These are phyloP conservation scores for Lycaena phlaeas DNA, from an alignment of 2,888 invertebrate genomes.

Conservation along the genomic window DNA sequence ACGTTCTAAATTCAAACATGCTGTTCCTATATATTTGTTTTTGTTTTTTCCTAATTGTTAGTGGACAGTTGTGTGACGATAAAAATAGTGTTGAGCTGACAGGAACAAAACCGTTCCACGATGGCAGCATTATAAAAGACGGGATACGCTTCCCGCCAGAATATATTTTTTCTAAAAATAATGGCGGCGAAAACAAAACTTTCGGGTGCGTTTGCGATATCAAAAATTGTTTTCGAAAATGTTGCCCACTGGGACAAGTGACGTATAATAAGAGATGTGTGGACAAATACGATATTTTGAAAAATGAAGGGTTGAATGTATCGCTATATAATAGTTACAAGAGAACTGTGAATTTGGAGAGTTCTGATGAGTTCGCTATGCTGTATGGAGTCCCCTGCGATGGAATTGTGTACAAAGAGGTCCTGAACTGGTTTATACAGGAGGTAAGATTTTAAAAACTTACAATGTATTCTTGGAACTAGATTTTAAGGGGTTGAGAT, in stretches of 20 bases:
- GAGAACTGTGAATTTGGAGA: conserved; percentile 25
- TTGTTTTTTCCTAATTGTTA: conserved; percentile 20
- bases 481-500: too few species aligned
- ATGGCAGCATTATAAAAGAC: conserved; percentile 29
- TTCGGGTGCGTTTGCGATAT: conserved; percentile 47
- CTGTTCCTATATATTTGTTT: conserved; percentile 24
- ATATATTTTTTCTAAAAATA: conserved; percentile 32
- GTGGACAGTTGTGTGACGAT: conserved; percentile 32
- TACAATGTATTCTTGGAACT: too few species aligned
- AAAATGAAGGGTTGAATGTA: conserved; percentile 29
- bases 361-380: conserved; percentile 27
- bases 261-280: conserved; percentile 25
- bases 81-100: conserved; percentile 36
- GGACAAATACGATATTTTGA: conserved; percentile 27
- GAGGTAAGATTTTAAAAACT: conserved; percentile 36
- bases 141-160: conserved; percentile 33
- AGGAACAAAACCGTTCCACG: conserved; percentile 21
- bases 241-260: conserved; percentile 37
- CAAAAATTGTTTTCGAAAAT: conserved; percentile 45
- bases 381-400: conserved; percentile 30
- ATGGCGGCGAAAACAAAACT: conserved; percentile 30
- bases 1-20: conserved; percentile 20
- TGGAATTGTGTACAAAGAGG: conserved; percentile 28
- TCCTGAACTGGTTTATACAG: conserved; percentile 36
- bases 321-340: conserved; percentile 25